Evolutionary conservation across 23 tunicate species (phyloP), one percentile per base, ranked within the genome.

Genomic region (Ciona savignyi): DNA sequence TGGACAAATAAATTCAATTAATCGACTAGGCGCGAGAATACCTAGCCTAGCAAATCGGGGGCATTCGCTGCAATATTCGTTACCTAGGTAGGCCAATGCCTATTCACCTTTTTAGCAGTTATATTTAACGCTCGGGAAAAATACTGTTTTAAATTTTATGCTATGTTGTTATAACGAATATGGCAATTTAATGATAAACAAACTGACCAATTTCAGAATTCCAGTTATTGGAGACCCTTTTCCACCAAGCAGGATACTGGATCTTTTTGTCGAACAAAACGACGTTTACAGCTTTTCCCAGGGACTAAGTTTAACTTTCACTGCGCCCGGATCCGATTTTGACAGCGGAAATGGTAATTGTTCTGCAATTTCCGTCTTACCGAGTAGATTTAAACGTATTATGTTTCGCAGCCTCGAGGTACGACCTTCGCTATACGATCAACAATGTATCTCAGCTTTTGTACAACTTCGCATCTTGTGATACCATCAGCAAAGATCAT

Each of bases 261-360:
- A 85, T 33, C 62, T 85, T 42, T 23, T 51, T 2, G 75, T 29
- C 1, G 66, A 60, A 30, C 84, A 78, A 31, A 23, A 15, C 27
- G 84, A 85, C 31, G 63, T 73, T 15, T 3, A 51, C 3, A 30
- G 25, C 29, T 32, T 0, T 0, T 33, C 35, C n/a, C 25, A 35
- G 2, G 77, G 83, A 4, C 51, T 85, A 0, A n/a, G 24, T 34
- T 15, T 85, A 26, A 35, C 23, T 23, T 85, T 85, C 70, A 78
- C 92, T 27, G 84, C 92, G 32, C 92, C 92, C 25, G 92, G 92
- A n/a, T 51, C 66, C 62, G 84, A 85, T 49, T 85, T 28, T 27
- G 92, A 85, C 68, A 62, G n/a, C 25, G 92, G 84, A 23, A 79
- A 65, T 15, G 92, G 92, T 85, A 56, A 48, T n/a, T 76, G 51